Base-by-base conservation (phyloP, 2,797 vertebrate genomes). In the Lacerta bilineata region DNA sequence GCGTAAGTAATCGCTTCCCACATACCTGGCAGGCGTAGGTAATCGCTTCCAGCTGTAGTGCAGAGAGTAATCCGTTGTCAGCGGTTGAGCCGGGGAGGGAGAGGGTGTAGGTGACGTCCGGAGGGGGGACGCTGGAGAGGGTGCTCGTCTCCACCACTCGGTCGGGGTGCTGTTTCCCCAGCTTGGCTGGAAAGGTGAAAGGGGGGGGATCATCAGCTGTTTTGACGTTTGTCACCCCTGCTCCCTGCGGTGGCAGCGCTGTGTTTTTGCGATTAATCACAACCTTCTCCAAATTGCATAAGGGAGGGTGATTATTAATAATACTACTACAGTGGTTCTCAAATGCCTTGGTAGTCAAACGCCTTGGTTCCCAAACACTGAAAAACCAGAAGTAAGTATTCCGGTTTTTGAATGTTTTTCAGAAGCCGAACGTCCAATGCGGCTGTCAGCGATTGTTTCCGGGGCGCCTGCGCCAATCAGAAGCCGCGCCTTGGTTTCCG, bases 81-180 rank as follows among this genome's bases (percentile, higher is more conserved):
- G 98, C 97, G 74, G 97, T 96, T 0, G 93, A 83, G 82, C 94
- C 72, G 0, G 98, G 97, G 91, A 99, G 97, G 80, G 98, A 98
- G 29, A 99, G 97, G 29, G 94, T 96, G 92, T 99, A 99, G 88
- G 98, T 98, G 95, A 99, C 97, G 95, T 99, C 98, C 0, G 99
- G 99, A 0, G 99, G 99, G 9, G 99, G 99, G 18, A 99, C 99
- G 0, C 99, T 99, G 93, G 99, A 99, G 13, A 99, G 96, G 0
- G 99, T 99, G 97, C 98, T 99, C 0, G 99, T 99, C 95, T 99
- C 99, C 81, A 99, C 99, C 89, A 99, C 99, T 0, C 98, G 98
- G 96, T 99, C 99, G 0, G 99, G 99, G 93, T 99, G 99, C 87
- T 98, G 98, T 93, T 97, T 98, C 93, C 99, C 99, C 50, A 99